phyloP scores from a whole-genome alignment of 2,113 vertebrate genomes.

The Phaetusa simplex region DNA sequence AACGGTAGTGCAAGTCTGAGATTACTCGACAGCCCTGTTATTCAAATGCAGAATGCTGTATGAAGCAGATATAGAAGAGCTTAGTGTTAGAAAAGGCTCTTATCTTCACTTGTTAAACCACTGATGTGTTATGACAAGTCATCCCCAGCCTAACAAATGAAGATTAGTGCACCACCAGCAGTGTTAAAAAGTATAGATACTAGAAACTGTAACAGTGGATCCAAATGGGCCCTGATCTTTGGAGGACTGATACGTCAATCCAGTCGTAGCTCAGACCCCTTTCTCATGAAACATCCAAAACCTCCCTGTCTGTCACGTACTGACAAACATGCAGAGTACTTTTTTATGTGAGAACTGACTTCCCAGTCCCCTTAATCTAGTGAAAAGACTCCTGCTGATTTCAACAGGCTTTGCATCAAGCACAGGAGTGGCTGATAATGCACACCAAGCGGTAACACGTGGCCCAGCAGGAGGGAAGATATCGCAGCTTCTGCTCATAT shows the following conservation, averaged over 20 bases:
- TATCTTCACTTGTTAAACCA: conserved; percentile 11
- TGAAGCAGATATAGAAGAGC: conserved; percentile 3
- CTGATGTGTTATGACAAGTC: background rate
- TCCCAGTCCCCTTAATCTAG: background rate
- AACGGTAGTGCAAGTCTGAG: background rate
- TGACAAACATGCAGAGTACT: background rate
- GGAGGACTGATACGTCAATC: background rate
- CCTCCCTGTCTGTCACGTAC: background rate
- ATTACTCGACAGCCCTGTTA: background rate
- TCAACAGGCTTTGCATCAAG: background rate
- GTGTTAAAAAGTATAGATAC: background rate
- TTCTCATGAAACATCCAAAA: background rate
- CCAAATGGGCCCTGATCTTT: background rate
- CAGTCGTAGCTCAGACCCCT: background rate
- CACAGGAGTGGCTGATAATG: background rate
- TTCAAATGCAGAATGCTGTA: conserved; percentile 16
- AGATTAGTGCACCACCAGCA: background rate
- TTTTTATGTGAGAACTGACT: background rate
- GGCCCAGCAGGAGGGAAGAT: background rate
- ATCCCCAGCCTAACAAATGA: background rate
- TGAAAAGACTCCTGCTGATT: background rate
- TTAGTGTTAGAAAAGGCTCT: conserved; percentile 33
- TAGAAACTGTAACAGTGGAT: background rate
- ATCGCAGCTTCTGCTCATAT: background rate
- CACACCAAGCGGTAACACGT: accelerated